These are phyloP conservation scores for Lethenteron reissneri DNA, from an alignment of 2,113 vertebrate genomes.

Conservation along the genomic window DNA sequence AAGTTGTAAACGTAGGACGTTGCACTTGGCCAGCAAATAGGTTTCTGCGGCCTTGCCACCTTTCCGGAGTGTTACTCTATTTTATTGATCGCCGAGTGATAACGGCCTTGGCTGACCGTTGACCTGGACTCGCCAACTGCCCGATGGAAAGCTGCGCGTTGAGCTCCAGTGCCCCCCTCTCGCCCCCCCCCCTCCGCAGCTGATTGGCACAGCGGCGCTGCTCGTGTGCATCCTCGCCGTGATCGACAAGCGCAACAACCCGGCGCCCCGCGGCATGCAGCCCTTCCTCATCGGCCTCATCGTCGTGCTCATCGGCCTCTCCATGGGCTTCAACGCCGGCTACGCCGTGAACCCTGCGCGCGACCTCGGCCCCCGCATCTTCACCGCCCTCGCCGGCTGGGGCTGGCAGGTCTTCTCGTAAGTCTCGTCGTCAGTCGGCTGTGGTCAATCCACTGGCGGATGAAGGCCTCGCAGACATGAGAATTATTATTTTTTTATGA, in stretches of 20 bases:
- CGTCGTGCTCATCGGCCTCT: constrained; percentile 68
- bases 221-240: constrained; percentile 81
- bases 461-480: too few species aligned
- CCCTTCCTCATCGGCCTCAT: constrained; percentile 89
- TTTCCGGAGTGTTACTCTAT: too few species aligned
- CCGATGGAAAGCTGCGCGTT: too few species aligned
- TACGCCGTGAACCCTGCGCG: constrained; percentile 91
- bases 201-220: constrained; percentile 71
- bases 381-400: constrained; percentile 73
- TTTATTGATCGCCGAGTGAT: too few species aligned
- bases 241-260: constrained; percentile 75
- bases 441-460: too few species aligned
- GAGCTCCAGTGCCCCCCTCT: too few species aligned
- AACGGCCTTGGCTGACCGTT: too few species aligned
- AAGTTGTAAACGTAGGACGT: too few species aligned
- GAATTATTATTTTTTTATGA: too few species aligned
- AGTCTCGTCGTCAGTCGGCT: constrained; percentile 16
- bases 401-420: constrained; percentile 60
- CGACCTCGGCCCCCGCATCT: constrained; percentile 75
- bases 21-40: too few species aligned
- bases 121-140: too few species aligned
- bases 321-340: constrained; percentile 95
- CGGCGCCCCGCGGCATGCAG: constrained; percentile 58
- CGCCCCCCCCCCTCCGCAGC: constrained; percentile 19
- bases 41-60: too few species aligned